These are phyloP conservation scores for Leptinotarsa tumamoca DNA, from an alignment of 2,888 invertebrate species.

Conservation along the genomic window DNA sequence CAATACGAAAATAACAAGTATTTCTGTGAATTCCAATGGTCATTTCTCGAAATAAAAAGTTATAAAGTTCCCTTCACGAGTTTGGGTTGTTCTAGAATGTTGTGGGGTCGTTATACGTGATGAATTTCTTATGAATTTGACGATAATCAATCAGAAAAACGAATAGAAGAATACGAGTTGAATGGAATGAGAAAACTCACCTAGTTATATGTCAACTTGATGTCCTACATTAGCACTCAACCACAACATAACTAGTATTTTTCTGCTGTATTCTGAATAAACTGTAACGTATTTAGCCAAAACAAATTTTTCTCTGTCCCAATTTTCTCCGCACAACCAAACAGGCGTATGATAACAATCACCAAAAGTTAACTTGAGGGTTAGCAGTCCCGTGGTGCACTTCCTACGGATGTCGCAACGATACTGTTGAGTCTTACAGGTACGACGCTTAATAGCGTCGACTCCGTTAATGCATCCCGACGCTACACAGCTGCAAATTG, in stretches of 20 bases:
- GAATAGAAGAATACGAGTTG: background rate
- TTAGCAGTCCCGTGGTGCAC: conserved; percentile 47
- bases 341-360: background rate
- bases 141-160: no score
- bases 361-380: conserved; percentile 15
- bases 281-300: no score
- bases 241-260: no score
- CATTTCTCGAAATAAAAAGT: background rate
- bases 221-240: background rate
- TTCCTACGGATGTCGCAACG: conserved; percentile 50
- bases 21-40: background rate
- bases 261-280: no score
- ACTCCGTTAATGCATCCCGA: conserved; percentile 47
- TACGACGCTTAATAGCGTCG: conserved; percentile 51
- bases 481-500: conserved; percentile 39
- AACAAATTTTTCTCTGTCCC: background rate
- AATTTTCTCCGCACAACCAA: background rate
- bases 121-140: no score
- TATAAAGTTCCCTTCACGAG: background rate
- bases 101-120: no score
- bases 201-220: background rate
- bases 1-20: background rate
- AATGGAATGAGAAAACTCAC: background rate
- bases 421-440: conserved; percentile 51
- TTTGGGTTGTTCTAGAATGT: no score